Conservation (phyloP, 2,797 vertebrate species). For the Danio aesculapii region DNA sequence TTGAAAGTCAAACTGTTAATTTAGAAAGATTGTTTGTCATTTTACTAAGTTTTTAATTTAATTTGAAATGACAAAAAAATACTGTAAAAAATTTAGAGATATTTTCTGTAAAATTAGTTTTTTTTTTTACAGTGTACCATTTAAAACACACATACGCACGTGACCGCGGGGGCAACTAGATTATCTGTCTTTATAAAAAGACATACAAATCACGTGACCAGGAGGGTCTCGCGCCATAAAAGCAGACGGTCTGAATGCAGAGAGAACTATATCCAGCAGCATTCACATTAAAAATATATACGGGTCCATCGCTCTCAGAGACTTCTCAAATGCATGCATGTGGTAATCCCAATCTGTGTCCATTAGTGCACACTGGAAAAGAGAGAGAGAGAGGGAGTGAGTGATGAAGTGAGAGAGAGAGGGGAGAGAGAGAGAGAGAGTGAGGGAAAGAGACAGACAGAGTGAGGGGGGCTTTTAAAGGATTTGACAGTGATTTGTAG, state of each 20-base stretch:
- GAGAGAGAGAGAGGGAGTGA: slow-evolving; percentile 56
- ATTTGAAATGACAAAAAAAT: too few relatives aligned
- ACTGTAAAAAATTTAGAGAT: too few relatives aligned
- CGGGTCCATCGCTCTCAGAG: slow-evolving; percentile 32
- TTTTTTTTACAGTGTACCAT: too few relatives aligned
- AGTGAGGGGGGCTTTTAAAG: slow-evolving; percentile 74
- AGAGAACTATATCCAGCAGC: slow-evolving; percentile 30
- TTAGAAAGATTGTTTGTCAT: too few relatives aligned
- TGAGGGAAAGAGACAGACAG: not conserved
- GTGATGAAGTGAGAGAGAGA: slow-evolving; percentile 45
- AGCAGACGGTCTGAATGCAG: slow-evolving; percentile 2
- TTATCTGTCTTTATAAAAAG: slow-evolving; percentile 29
- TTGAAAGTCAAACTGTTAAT: too few relatives aligned
- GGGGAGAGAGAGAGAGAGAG: not conserved
- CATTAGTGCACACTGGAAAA: slow-evolving; percentile 75
- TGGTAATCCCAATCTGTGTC: slow-evolving; percentile 85
- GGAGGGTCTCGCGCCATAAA: slow-evolving; percentile 2
- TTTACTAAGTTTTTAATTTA: too few relatives aligned
- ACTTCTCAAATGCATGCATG: slow-evolving; percentile 78
- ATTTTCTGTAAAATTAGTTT: too few relatives aligned
- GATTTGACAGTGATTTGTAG: slow-evolving; percentile 84
- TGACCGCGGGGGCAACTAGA: slow-evolving; percentile 41
- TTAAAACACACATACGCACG: slow-evolving; percentile 31
- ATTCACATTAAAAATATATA: slow-evolving; percentile 55
- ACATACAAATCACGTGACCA: not conserved